These are phyloP conservation scores for Actinostola sp. DNA, from an alignment of 92 coral and sea anemone species.

Conservation along the genomic window DNA sequence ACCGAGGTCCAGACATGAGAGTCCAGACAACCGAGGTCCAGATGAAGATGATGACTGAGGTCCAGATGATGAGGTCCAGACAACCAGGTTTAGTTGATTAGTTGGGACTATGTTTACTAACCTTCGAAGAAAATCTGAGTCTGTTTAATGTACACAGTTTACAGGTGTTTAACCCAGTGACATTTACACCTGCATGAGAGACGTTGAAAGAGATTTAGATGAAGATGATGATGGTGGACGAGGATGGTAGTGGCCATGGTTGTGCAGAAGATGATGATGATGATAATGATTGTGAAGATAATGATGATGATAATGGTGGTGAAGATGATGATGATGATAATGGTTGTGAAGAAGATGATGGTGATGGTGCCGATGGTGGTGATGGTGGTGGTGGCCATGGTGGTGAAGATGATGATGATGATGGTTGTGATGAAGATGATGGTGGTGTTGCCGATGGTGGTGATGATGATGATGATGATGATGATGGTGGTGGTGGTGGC, in stretches of 20 bases:
- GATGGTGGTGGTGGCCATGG: neutral
- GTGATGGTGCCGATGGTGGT: neutral
- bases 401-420: constrained; percentile 1
- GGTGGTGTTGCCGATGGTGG: neutral
- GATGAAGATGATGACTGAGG: no score
- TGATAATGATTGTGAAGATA: neutral
- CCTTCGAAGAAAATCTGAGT: constrained; percentile 67
- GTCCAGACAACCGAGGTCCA: no score
- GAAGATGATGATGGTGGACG: no score
- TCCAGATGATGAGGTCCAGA: neutral
- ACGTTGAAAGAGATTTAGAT: no score
- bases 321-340: neutral
- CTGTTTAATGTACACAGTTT: constrained; percentile 63
- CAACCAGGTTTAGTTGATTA: neutral
- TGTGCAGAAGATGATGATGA: neutral
- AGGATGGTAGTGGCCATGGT: neutral
- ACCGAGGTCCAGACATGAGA: no score
- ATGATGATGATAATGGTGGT: neutral
- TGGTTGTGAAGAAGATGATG: neutral
- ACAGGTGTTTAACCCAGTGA: constrained; percentile 46
- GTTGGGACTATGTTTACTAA: constrained; percentile 7
- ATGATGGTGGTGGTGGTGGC: neutral
- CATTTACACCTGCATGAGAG: constrained; percentile 67
- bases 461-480: neutral
- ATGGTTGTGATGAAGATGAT: neutral